Percentiles rank a stretch among this genome's conserved stretches.
These are phyloP conservation scores for Argyresthia goedartella DNA, from an alignment of 2,888 invertebrate genomes.

Conservation along the genomic window DNA sequence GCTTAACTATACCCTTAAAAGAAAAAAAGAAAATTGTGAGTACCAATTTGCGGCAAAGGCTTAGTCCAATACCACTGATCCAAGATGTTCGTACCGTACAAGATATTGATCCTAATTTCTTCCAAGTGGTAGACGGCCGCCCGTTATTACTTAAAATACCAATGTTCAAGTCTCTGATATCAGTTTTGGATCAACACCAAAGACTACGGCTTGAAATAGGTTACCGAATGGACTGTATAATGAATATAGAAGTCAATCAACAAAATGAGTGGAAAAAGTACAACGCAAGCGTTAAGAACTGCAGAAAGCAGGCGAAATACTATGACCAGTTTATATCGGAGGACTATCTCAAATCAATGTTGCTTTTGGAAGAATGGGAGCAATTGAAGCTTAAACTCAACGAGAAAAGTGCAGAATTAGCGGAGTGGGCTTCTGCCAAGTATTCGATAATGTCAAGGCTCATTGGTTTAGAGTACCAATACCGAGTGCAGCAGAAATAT, in stretches of 20 bases:
- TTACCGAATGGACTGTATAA: constrained; percentile 51
- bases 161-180: constrained; percentile 34
- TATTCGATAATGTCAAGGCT: constrained; percentile 53
- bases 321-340: constrained; percentile 73
- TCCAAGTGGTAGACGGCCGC: constrained; percentile 27
- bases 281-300: constrained; percentile 49
- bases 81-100: constrained; percentile 25
- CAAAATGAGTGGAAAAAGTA: constrained; percentile 64
- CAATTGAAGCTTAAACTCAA: constrained; percentile 45
- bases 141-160: constrained; percentile 21
- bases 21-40: constrained; percentile 38
- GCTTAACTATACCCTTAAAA: constrained; percentile 21
- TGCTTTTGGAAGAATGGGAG: constrained; percentile 62
- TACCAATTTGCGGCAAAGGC: constrained; percentile 27
- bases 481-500: constrained; percentile 73
- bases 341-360: constrained; percentile 73
- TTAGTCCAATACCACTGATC: constrained; percentile 11
- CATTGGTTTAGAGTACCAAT: constrained; percentile 73
- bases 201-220: constrained; percentile 39
- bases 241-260: constrained; percentile 67
- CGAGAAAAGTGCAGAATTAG: constrained; percentile 46
- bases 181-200: constrained; percentile 24
- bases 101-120: constrained; percentile 36
- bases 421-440: constrained; percentile 43
- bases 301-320: constrained; percentile 61